Evolutionary conservation across 2,113 vertebrate species (phyloP).

Genomic region (Platichthys flesus): DNA sequence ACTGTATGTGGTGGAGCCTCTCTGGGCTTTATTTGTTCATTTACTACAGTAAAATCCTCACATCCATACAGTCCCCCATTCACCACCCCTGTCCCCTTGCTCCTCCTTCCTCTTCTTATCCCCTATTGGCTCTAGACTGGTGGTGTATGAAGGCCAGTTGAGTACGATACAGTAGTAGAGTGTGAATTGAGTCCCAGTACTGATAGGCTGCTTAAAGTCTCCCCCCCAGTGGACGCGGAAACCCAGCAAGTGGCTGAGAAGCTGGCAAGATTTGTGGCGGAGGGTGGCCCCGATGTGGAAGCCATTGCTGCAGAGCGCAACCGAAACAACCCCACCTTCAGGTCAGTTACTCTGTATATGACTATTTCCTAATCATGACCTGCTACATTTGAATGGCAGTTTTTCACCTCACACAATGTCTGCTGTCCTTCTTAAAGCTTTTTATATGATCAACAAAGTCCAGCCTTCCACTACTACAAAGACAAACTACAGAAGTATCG

Average conservation of each 20-base stretch:
- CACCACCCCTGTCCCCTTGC: conserved; percentile 70
- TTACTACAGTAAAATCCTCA: conserved; percentile 52
- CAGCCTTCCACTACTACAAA: conserved; percentile 88
- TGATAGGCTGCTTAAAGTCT: conserved; percentile 99
- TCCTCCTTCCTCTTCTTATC: conserved; percentile 85
- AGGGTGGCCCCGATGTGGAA: conserved; percentile 94
- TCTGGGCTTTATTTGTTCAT: conserved; percentile 32
- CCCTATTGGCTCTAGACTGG: conserved; percentile 89
- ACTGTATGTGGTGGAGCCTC: conserved; percentile 10
- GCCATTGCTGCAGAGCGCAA: conserved; percentile 91
- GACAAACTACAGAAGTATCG: conserved; percentile 90
- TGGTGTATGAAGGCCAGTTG: conserved; percentile 87
- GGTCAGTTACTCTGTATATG: conserved; percentile 72
- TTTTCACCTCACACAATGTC: background rate
- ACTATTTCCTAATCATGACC: background rate
- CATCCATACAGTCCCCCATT: conserved; percentile 66
- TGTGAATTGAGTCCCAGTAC: conserved; percentile 94
- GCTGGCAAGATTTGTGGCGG: conserved; percentile 92
- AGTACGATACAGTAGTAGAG: conserved; percentile 86
- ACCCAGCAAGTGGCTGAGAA: conserved; percentile 90
- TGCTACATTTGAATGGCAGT: background rate
- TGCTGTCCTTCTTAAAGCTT: conserved; percentile 81
- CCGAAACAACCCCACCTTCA: conserved; percentile 90
- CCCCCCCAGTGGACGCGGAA: conserved; percentile 95
- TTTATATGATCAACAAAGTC: conserved; percentile 90